Conservation (phyloP, 2,888 invertebrate genomes). For the Sarcophaga variegata region DNA sequence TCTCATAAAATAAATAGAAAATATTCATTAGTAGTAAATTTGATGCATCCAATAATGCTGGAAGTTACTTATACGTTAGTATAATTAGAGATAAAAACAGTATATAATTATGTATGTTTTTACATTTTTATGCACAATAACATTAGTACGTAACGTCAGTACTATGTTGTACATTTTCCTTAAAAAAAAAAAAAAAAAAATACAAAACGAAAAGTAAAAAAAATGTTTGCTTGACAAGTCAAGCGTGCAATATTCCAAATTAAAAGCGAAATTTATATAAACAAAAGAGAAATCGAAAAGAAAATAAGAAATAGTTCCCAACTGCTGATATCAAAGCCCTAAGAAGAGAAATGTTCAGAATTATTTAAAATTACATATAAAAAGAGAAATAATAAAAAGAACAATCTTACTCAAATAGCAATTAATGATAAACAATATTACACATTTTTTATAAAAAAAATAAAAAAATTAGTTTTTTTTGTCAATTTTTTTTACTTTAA, state of each 20-base stretch:
- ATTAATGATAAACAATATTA: too few species aligned
- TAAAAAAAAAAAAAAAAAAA: constrained; percentile 63
- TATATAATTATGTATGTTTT: constrained; percentile 24
- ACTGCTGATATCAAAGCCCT: constrained; percentile 15
- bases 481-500: too few species aligned
- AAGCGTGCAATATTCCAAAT: constrained; percentile 65
- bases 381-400: too few species aligned
- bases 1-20: too few species aligned
- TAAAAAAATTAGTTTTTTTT: too few species aligned
- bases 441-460: too few species aligned
- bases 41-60: neutral
- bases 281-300: constrained; percentile 45
- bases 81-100: neutral
- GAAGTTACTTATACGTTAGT: neutral
- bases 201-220: constrained; percentile 76
- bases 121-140: neutral
- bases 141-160: neutral
- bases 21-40: too few species aligned
- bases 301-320: constrained; percentile 20
- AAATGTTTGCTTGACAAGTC: constrained; percentile 49
- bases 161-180: constrained; percentile 13
- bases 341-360: neutral
- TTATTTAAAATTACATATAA: too few species aligned
- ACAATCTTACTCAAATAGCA: too few species aligned
- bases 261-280: constrained; percentile 43